Conservation (phyloP, 2,797 vertebrate species). For the Chelon auratus region DNA sequence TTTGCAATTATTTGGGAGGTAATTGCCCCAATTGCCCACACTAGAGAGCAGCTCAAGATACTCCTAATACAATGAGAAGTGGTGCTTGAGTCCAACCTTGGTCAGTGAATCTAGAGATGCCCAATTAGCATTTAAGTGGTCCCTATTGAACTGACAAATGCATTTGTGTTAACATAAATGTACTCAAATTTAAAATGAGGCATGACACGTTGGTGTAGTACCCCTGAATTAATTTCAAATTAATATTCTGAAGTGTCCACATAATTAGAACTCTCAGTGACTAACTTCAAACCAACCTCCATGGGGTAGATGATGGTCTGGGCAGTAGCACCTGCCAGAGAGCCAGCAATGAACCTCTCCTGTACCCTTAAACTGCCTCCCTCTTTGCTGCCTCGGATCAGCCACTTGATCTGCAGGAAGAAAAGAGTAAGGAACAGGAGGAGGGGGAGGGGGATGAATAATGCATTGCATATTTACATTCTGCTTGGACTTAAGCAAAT, state of each 20-base stretch:
- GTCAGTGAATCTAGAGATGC: neutral
- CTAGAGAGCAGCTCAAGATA: neutral
- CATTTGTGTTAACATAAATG: neutral
- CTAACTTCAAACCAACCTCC: constrained; percentile 85
- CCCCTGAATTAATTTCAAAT: neutral
- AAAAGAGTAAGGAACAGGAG: neutral
- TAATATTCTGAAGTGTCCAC: neutral
- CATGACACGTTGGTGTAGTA: neutral
- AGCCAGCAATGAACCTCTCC: constrained; percentile 94
- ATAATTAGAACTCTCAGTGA: too few relatives aligned
- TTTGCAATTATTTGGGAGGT: too few relatives aligned
- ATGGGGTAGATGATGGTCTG: constrained; percentile 97
- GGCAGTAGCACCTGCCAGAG: constrained; percentile 92
- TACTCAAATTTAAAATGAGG: too few relatives aligned
- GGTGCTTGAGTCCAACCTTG: neutral
- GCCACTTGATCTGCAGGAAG: constrained; percentile 75
- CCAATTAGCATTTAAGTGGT: neutral
- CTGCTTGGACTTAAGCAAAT: neutral
- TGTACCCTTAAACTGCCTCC: constrained; percentile 86
- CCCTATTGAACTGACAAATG: too few relatives aligned
- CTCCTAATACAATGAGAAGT: neutral
- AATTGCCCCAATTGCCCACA: too few relatives aligned
- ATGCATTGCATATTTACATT: too few relatives aligned
- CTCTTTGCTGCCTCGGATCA: constrained; percentile 80
- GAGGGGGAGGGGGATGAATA: neutral